Base-by-base conservation (phyloP, 1,140 invertebrate genomes). In the Colletes gigas region DNA sequence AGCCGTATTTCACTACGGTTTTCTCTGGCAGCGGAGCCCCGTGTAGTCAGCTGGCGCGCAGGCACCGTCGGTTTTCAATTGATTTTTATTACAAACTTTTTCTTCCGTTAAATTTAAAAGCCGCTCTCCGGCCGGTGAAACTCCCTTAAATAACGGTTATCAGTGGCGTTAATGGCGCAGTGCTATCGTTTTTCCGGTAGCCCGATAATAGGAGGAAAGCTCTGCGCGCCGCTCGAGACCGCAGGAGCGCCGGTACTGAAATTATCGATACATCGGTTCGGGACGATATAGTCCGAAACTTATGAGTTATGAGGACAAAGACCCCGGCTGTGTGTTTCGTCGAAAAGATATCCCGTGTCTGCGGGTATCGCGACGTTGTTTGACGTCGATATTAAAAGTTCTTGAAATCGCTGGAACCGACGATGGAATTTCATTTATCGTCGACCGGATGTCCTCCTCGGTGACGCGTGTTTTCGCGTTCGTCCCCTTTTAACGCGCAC, bases 121-220 rank as follows among this genome's bases (percentile, higher is more conserved):
- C 71, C 54, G n/a, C n/a, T 47, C 19, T 6, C 39, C 59, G 52
- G n/a, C 9, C n/a, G 60, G 7, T 3, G 71, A 17, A 60, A 60
- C 59, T 62, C 67, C 44, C 85, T 87, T 86, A 87, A 87, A 87
- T 87, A 86, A 87, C 47, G 62, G 81, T 87, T 87, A 87, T 86
- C 84, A 83, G 77, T 78, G 73, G 78, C 78, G 75, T 83, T 87
- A 87, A 87, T 86, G 85, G 84, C 74, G 19, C 52, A 8, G 60
- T n/a, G 81, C 73, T 83, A 87, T 87, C 85, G 85, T 87, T 87
- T 87, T 86, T 86, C 78, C 82, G 78, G 77, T 44, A 55, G 69
- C 59, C 85, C 77, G 78, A 87, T 86, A 87, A 87, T 78, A 63
- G 78, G 75, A 67, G 57, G 74, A 77, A 78, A 80, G 77, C 14